phyloP scores from a whole-genome alignment of 2,113 vertebrate genomes.

The Acinonyx jubatus region DNA sequence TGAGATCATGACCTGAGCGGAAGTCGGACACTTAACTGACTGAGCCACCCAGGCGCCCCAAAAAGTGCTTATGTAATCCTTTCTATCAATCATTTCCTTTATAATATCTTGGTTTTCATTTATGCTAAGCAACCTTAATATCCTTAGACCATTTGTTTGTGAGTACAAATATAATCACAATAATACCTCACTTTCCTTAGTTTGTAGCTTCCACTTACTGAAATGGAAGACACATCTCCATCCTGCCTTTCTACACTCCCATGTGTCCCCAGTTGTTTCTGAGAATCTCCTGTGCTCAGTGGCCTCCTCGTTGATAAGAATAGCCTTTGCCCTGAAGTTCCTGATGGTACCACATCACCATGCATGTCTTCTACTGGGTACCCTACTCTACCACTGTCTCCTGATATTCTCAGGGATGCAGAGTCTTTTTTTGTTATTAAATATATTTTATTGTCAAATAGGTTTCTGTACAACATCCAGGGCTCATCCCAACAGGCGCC shows the following conservation, averaged over 20 bases:
- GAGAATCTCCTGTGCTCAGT: neutral
- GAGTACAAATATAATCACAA: neutral
- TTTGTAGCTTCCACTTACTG: neutral
- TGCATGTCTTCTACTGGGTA: neutral
- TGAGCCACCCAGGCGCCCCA: too few species aligned
- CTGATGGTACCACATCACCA: neutral
- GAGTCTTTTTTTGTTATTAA: too few species aligned
- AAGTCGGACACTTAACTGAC: too few species aligned
- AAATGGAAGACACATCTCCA: neutral
- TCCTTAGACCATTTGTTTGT: neutral
- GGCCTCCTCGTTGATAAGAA: neutral
- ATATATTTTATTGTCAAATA: too few species aligned
- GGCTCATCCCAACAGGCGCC: too few species aligned
- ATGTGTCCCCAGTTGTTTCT: neutral
- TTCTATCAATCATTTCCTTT: neutral
- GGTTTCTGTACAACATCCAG: too few species aligned
- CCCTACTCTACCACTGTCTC: neutral
- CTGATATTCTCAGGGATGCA: neutral
- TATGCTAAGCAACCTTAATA: neutral
- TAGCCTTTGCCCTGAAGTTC: neutral
- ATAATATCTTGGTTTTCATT: neutral
- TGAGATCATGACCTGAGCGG: too few species aligned
- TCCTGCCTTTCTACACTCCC: neutral
- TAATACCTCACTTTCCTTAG: neutral
- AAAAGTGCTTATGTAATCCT: neutral